Base-by-base conservation (phyloP, 2,888 invertebrate genomes). In the Trachelus troglodyta region DNA sequence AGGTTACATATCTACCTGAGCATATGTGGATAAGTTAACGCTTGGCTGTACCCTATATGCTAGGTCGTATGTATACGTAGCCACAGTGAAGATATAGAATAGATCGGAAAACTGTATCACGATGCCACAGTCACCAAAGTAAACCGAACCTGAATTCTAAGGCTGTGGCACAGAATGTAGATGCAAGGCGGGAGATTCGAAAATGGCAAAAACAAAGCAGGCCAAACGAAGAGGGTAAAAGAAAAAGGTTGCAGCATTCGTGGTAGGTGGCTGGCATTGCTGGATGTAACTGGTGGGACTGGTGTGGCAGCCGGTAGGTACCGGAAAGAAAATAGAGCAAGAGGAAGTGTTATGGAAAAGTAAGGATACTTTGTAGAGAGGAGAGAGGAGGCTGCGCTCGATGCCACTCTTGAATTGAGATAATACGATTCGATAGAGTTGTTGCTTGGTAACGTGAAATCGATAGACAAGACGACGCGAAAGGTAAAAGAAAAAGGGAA, bases 341-440 rank as follows among this genome's bases (percentile, higher is more conserved):
- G 75, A 78, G 75, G n/a, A 79, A 76, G 74, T 69, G 76, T 83
- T 84, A 80, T 79, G 80, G 77, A 75, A 79, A 81, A 79, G 69
- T 76, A 79, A 82, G 74, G 74, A 80, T 75, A 79, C 76, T 71
- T 12, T 15, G 56, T 23, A 56, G 23, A 23, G 56, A 56, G 56
- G 9, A 56, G 56, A 56, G 56, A 56, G 71, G 31, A 71, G 15
- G 71, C 71, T 31, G 23, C 33, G 34, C 71, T 31, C 71, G 31
- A 69, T 56, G 80, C 77, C 69, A 80, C 80, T 83, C 78, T 83
- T 74, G 83, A 83, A 84, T 81, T 82, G 82, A 81, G 79, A 86
- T 85, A 83, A 83, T 79, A 81, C 68, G 77, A 82, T 82, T 82
- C 81, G 80, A 81, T 80, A 77, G 73, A 69, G 79, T 84, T 79